Conservation (phyloP, 2,888 invertebrate species). For the Pantelozetes paolii region DNA sequence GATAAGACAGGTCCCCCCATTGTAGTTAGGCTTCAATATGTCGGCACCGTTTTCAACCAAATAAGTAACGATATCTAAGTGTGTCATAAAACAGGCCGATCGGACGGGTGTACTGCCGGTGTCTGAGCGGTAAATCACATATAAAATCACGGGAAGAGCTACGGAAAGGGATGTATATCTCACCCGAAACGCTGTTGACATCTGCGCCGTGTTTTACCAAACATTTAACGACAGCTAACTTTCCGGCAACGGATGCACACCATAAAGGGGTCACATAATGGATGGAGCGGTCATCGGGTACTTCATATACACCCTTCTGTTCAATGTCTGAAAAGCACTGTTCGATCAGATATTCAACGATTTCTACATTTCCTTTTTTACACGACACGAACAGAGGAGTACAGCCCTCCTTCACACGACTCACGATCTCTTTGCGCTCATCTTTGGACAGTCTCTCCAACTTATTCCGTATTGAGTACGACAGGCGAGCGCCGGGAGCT, state of each 20-base stretch:
- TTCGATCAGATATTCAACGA: constrained; percentile 77
- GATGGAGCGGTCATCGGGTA: constrained; percentile 71
- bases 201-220: constrained; percentile 73
- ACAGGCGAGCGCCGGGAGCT: constrained; percentile 65
- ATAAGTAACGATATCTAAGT: constrained; percentile 66
- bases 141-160: no score
- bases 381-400: constrained; percentile 74
- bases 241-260: constrained; percentile 85
- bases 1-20: constrained; percentile 87
- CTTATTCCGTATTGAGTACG: constrained; percentile 58
- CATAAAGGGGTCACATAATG: constrained; percentile 84
- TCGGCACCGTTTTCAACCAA: constrained; percentile 53
- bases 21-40: constrained; percentile 70
- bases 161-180: neutral
- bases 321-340: constrained; percentile 79
- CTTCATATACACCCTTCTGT: constrained; percentile 74
- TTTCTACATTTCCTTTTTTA: constrained; percentile 72
- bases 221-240: constrained; percentile 69
- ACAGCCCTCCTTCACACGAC: constrained; percentile 64
- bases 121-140: no score
- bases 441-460: constrained; percentile 61
- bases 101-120: constrained; percentile 77
- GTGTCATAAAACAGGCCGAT: constrained; percentile 88
- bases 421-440: constrained; percentile 62
- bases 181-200: constrained; percentile 70